Evolutionary conservation across 2,113 vertebrate species (phyloP).

Genomic region (Mormoops blainvillei): DNA sequence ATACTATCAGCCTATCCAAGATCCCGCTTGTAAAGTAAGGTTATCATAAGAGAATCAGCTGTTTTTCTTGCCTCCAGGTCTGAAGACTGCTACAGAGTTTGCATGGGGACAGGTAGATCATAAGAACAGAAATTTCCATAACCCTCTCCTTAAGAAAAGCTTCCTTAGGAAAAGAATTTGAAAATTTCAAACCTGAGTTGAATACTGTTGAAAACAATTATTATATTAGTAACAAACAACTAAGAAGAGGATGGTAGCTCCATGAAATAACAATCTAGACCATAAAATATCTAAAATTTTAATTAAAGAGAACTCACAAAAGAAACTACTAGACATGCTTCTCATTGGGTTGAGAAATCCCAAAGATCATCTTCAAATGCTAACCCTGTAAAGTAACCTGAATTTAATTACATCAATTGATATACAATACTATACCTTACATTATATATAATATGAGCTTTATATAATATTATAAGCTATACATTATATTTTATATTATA

Average conservation of each 20-base stretch:
- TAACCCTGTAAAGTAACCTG: background rate
- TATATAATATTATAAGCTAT: background rate
- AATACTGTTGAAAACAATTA: background rate
- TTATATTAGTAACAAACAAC: background rate
- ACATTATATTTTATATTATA: background rate
- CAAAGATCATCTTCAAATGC: background rate
- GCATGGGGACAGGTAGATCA: rapidly evolving
- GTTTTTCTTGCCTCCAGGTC: background rate
- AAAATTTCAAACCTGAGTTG: background rate
- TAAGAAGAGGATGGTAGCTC: background rate
- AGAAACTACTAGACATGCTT: background rate
- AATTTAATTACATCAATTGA: background rate
- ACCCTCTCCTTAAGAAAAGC: background rate
- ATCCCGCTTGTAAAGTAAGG: background rate
- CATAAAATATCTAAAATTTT: background rate
- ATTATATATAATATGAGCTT: background rate
- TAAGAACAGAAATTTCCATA: background rate
- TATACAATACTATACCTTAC: background rate
- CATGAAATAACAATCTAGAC: background rate
- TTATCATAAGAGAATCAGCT: background rate
- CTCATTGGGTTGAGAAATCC: background rate
- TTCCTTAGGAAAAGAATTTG: background rate
- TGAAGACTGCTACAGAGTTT: background rate
- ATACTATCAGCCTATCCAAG: background rate
- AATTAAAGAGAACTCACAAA: background rate